These are phyloP conservation scores for Meloe dianella DNA, from an alignment of 2,888 invertebrate species.

Conservation along the genomic window DNA sequence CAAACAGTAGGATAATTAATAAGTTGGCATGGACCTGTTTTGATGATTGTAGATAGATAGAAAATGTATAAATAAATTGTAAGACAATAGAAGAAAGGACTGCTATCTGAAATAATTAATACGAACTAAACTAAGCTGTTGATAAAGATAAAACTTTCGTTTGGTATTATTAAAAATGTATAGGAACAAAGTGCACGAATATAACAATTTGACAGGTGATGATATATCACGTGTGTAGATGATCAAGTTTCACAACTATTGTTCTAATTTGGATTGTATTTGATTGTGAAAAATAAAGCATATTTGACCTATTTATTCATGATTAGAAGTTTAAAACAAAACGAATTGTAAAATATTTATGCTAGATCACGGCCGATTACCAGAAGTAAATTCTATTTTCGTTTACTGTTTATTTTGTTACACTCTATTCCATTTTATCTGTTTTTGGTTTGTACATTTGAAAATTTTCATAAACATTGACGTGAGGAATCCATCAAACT, in stretches of 20 bases:
- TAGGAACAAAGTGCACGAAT: not conserved
- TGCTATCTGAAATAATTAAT: conserved; percentile 28
- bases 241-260: not conserved
- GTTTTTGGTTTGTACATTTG: conserved; percentile 32
- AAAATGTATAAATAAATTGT: no score
- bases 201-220: not conserved
- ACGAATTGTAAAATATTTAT: conserved; percentile 33
- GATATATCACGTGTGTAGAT: not conserved
- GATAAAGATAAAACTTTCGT: not conserved
- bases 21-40: not conserved
- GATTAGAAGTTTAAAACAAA: conserved; percentile 16
- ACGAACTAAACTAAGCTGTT: conserved; percentile 16
- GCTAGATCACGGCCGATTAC: conserved; percentile 33
- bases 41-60: not conserved
- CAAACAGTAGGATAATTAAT: not conserved
- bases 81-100: conserved; percentile 17
- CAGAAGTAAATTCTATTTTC: conserved; percentile 32
- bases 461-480: conserved; percentile 27
- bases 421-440: conserved; percentile 32
- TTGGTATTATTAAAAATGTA: not conserved
- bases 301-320: conserved; percentile 14
- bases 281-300: not conserved
- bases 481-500: conserved; percentile 26
- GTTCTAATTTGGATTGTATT: not conserved
- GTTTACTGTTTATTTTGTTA: conserved; percentile 31